phyloP scores from a whole-genome alignment of 1,140 invertebrate species.

The Pemphigus obesinymphae region DNA sequence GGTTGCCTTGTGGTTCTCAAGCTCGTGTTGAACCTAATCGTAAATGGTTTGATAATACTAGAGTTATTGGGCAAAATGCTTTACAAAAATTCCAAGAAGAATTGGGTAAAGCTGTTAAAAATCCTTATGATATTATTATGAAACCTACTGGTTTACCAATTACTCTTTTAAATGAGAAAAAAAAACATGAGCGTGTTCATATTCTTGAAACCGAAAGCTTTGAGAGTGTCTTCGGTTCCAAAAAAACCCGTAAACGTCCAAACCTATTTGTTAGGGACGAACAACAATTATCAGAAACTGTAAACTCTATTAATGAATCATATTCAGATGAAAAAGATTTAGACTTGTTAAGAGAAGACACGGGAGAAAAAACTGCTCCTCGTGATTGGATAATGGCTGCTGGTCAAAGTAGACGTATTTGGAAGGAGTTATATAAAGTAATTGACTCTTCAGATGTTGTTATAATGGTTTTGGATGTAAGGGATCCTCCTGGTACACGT shows the following conservation, averaged over 20 bases:
- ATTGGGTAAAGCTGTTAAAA: conserved; percentile 85
- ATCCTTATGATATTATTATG: conserved; percentile 98
- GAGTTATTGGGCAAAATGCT: conserved; percentile 87
- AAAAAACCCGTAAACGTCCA: conserved; percentile 85
- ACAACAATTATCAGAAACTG: conserved; percentile 65
- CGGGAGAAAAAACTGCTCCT: conserved; percentile 63
- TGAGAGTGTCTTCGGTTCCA: conserved; percentile 90
- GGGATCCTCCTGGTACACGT: conserved; percentile 92
- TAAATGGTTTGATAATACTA: conserved; percentile 95
- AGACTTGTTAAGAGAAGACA: conserved; percentile 77
- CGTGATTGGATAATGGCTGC: conserved; percentile 85
- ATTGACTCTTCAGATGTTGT: conserved; percentile 98
- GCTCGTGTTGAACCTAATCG: conserved; percentile 94
- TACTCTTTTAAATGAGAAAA: conserved; percentile 88
- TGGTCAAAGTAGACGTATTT: conserved; percentile 95
- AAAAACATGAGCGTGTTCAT: conserved; percentile 86
- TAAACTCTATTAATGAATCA: conserved; percentile 63
- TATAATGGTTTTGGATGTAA: conserved; percentile 73
- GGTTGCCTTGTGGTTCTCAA: conserved; percentile 79
- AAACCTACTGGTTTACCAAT: conserved; percentile 91
- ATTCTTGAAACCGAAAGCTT: conserved; percentile 93
- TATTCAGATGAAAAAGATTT: conserved; percentile 75
- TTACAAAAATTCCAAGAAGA: conserved; percentile 97
- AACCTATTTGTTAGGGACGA: conserved; percentile 72
- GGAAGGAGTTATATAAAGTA: conserved; percentile 99